Evolutionary conservation across 2,113 vertebrate genomes (phyloP).

Genomic region (Eclectus roratus): DNA sequence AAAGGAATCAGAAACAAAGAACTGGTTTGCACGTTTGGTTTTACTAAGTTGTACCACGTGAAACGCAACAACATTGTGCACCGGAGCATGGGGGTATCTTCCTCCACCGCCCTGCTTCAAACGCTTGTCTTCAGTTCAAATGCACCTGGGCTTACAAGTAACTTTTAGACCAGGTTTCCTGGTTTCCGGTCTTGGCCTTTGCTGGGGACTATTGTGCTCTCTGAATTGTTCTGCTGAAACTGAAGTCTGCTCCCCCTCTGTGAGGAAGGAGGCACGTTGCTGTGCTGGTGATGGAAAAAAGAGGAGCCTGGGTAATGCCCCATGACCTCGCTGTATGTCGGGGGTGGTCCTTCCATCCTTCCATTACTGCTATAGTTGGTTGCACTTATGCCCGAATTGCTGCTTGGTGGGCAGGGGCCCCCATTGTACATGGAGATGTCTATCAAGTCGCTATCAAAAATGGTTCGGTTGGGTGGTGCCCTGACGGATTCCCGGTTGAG

Average conservation of each 20-base stretch:
- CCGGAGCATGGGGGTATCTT: constrained; percentile 66
- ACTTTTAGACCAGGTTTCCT: constrained; percentile 84
- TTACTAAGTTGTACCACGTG: constrained; percentile 73
- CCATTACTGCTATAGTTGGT: constrained; percentile 87
- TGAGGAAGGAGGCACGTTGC: constrained; percentile 78
- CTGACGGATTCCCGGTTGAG: constrained; percentile 95
- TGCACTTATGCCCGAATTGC: constrained; percentile 94
- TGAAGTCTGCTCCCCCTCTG: constrained; percentile 82
- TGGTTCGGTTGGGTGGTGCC: constrained; percentile 95
- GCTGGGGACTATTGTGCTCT: constrained; percentile 89
- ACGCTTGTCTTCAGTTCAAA: constrained; percentile 26
- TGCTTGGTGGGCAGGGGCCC: constrained; percentile 92
- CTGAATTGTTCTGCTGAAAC: constrained; percentile 83
- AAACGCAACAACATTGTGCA: constrained; percentile 74
- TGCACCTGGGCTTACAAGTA: not conserved
- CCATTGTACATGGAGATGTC: constrained; percentile 84
- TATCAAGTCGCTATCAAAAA: constrained; percentile 96
- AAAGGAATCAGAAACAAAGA: constrained; percentile 79
- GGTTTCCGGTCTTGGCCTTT: constrained; percentile 86
- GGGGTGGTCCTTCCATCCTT: constrained; percentile 92
- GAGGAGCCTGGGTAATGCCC: constrained; percentile 88
- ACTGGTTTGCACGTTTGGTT: constrained; percentile 75
- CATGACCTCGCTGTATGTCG: constrained; percentile 96
- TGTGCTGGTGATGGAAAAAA: constrained; percentile 95
- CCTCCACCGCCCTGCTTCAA: constrained; percentile 14